Conservation (phyloP, 2,113 vertebrate species). For the Urocynchramus pylzowi region DNA sequence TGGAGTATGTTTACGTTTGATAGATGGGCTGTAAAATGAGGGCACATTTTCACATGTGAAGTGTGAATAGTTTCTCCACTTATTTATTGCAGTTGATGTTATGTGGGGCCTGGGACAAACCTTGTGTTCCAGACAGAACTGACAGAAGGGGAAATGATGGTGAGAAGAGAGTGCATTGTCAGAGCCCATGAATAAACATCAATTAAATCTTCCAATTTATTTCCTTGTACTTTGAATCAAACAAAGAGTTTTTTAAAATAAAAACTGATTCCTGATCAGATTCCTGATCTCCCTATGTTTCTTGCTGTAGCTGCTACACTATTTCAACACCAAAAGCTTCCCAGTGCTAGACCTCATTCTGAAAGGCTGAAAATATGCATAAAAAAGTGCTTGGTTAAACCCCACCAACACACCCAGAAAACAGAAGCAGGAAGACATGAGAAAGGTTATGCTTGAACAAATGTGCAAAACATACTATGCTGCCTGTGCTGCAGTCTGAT, state of each 20-base stretch:
- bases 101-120: background rate
- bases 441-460: background rate
- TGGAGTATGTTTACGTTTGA: conserved; percentile 21
- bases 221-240: background rate
- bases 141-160: background rate
- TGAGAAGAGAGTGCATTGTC: background rate
- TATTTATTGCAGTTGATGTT: conserved; percentile 32
- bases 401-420: background rate
- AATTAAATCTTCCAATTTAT: background rate
- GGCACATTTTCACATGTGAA: conserved; percentile 43
- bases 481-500: background rate
- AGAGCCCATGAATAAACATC: background rate
- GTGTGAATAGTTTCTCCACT: conserved; percentile 31
- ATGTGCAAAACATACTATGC: background rate
- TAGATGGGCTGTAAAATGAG: conserved; percentile 49
- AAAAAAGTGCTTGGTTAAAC: background rate
- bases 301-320: background rate
- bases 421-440: background rate
- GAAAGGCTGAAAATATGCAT: background rate
- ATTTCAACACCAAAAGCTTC: background rate
- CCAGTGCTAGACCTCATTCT: background rate
- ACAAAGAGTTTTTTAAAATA: background rate
- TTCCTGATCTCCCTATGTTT: background rate
- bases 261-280: too few species aligned
- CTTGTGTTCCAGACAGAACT: background rate